Evolutionary conservation across 92 coral and sea anemone species (phyloP).

Genomic region (Anthopleura xanthogrammica): DNA sequence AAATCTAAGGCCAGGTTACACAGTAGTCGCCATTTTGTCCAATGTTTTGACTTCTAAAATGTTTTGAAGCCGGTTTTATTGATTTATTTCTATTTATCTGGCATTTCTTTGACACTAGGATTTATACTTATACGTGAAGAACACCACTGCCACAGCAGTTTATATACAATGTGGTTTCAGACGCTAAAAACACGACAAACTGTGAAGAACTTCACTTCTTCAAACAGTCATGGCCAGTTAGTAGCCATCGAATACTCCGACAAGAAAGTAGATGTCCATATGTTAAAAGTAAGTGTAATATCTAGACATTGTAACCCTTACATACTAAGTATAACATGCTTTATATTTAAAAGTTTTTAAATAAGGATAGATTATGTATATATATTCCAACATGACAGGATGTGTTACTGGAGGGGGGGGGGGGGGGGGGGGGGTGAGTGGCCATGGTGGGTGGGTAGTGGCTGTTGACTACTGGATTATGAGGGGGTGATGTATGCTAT

Average conservation of each 20-base stretch:
- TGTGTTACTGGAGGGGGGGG: too few species aligned
- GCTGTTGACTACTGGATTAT: too few species aligned
- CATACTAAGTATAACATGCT: too few species aligned
- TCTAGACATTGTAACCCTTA: neutral
- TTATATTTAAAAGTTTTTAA: too few species aligned
- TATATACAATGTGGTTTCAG: slow-evolving; percentile 88
- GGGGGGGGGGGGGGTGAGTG: too few species aligned
- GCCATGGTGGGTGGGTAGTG: too few species aligned
- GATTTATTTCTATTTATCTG: neutral
- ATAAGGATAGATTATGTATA: too few species aligned
- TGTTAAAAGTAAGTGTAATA: slow-evolving; percentile 56
- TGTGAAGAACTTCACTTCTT: slow-evolving; percentile 54
- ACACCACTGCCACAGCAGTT: neutral
- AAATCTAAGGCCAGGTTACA: neutral
- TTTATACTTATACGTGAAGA: neutral
- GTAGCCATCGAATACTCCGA: slow-evolving; percentile 84
- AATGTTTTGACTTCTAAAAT: neutral
- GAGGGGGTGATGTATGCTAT: too few species aligned
- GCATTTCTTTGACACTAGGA: neutral
- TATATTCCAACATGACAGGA: too few species aligned
- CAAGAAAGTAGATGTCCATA: slow-evolving; percentile 80
- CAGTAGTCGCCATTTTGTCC: neutral
- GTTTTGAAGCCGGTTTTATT: neutral
- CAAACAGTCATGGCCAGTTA: slow-evolving; percentile 64
- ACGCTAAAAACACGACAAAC: slow-evolving; percentile 86